These are phyloP conservation scores for Bombylius major DNA, from an alignment of 2,888 invertebrate genomes.

Conservation along the genomic window DNA sequence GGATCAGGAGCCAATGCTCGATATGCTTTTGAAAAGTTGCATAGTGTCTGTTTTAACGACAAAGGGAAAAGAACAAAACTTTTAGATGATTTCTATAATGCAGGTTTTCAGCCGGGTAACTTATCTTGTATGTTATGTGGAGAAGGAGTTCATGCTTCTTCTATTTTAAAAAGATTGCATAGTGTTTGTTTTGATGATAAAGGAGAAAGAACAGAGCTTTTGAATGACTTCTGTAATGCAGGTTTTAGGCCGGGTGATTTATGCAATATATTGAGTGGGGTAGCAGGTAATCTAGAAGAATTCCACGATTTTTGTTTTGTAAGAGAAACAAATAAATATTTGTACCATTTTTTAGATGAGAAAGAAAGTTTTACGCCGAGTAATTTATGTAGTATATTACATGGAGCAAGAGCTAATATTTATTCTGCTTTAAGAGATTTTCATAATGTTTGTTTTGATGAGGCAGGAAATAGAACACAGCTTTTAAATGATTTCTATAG, in stretches of 20 bases:
- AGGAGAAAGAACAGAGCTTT: conserved; percentile 17
- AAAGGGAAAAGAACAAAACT: background rate
- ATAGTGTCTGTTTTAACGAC: background rate
- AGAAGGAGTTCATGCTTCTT: background rate
- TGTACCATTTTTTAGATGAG: conserved; percentile 18
- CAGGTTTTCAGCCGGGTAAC: background rate
- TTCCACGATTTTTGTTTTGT: conserved; percentile 23
- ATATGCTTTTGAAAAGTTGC: background rate
- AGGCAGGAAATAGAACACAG: conserved; percentile 21
- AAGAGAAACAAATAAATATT: conserved; percentile 20
- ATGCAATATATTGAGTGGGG: conserved; percentile 21
- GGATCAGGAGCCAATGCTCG: background rate
- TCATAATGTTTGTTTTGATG: conserved; percentile 24
- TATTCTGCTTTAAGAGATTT: conserved; percentile 23
- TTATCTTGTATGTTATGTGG: background rate
- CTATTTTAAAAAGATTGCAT: background rate
- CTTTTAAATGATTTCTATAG: conserved; percentile 20
- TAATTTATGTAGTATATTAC: conserved; percentile 23
- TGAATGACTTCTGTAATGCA: conserved; percentile 17
- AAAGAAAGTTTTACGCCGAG: conserved; percentile 16
- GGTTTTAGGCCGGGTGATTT: conserved; percentile 16
- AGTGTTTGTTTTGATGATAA: background rate
- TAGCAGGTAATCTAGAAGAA: conserved; percentile 17
- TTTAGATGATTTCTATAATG: background rate
- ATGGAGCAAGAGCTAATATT: conserved; percentile 22